Conservation (phyloP, 2,797 vertebrate species). For the Mallotus villosus region DNA sequence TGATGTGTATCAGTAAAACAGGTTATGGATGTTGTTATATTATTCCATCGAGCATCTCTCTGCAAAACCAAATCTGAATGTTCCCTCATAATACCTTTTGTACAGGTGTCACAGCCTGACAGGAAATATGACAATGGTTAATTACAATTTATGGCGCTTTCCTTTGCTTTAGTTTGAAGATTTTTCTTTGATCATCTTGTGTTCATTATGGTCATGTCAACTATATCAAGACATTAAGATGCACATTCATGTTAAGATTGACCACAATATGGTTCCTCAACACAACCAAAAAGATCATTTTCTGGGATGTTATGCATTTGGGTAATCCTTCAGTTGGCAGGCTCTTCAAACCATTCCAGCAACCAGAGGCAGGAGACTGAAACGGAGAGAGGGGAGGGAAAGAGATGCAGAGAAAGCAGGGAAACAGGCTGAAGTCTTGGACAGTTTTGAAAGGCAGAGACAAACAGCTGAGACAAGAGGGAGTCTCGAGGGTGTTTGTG, state of each 20-base stretch:
- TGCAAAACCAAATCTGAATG: not conserved
- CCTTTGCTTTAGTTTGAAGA: not conserved
- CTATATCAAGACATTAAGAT: not conserved
- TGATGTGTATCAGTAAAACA: not conserved
- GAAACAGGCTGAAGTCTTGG: constrained; percentile 17
- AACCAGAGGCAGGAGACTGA: constrained; percentile 6
- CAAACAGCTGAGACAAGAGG: constrained; percentile 25
- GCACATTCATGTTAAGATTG: not conserved
- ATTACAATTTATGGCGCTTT: not conserved
- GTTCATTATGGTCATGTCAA: not conserved
- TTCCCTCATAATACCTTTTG: not conserved
- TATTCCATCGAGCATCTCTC: not conserved
- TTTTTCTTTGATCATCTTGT: not conserved
- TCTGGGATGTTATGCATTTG: not conserved
- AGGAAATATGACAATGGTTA: not conserved
- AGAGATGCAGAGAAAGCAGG: constrained; percentile 15
- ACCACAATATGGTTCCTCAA: not conserved
- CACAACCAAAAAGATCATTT: not conserved
- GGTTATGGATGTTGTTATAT: not conserved
- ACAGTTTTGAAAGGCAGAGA: constrained; percentile 29
- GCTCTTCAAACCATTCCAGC: constrained; percentile 12
- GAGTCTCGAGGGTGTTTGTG: constrained; percentile 22
- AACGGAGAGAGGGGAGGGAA: constrained; percentile 16
- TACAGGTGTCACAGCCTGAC: not conserved
- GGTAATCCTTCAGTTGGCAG: not conserved